phyloP scores from a whole-genome alignment of 2,797 vertebrate species.

The Arnoldichthys spilopterus region DNA sequence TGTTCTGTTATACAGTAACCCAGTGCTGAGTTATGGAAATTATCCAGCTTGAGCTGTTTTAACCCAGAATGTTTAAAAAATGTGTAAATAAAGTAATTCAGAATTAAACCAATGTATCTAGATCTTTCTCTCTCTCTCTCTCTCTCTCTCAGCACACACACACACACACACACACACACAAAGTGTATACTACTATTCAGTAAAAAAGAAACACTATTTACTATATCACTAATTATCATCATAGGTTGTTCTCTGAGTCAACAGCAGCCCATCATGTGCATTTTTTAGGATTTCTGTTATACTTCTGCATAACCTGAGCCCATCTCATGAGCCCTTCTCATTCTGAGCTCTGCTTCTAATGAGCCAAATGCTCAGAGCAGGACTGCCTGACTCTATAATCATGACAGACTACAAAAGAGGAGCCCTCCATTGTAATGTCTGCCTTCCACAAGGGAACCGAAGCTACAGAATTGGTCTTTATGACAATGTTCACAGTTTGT shows the following conservation, averaged over 20 bases:
- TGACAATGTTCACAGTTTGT: neutral
- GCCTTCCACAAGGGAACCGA: neutral
- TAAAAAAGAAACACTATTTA: too few relatives aligned
- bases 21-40: too few relatives aligned
- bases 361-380: neutral
- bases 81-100: neutral
- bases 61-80: too few relatives aligned
- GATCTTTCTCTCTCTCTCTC: neutral
- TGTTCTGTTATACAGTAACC: too few relatives aligned
- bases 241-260: neutral
- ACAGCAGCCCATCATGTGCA: neutral
- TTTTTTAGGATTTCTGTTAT: neutral
- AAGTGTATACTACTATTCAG: neutral
- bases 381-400: neutral
- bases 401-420: neutral
- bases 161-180: neutral
- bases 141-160: neutral
- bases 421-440: neutral
- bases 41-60: too few relatives aligned
- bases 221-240: neutral
- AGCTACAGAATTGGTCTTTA: neutral
- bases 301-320: neutral
- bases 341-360: neutral
- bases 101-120: neutral
- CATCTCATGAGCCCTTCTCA: neutral